Percentiles rank a stretch among this genome's conserved stretches.
These are phyloP conservation scores for Dicrostonyx torquatus DNA, from an alignment of 2,797 vertebrate genomes.

Conservation along the genomic window DNA sequence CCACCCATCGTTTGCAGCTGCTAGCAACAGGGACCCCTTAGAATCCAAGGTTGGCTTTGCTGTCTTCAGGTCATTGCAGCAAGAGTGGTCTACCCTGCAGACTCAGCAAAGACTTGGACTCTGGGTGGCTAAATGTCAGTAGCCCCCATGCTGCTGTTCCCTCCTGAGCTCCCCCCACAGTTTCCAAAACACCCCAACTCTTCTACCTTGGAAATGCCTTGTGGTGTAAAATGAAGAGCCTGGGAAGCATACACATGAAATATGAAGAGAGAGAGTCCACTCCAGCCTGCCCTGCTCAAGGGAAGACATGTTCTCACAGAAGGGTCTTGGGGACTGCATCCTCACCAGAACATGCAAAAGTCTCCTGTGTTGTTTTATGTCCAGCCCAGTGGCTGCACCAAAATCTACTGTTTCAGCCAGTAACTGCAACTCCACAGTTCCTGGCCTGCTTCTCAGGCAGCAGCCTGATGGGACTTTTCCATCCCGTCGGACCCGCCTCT, in stretches of 20 bases:
- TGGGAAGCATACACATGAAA: neutral
- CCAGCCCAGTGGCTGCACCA: neutral
- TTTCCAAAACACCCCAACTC: too few species aligned
- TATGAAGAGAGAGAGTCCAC: too few species aligned
- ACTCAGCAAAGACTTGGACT: neutral
- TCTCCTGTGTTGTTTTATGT: neutral
- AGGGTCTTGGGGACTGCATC: neutral
- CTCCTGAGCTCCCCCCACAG: neutral
- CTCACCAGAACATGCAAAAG: neutral
- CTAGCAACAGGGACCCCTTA: neutral
- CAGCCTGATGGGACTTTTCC: too few species aligned
- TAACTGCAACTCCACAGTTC: neutral
- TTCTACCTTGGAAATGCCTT: neutral
- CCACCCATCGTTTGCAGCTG: neutral
- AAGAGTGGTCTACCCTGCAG: neutral
- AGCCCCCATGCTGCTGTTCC: neutral
- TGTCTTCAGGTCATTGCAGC: neutral
- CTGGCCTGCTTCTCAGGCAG: neutral
- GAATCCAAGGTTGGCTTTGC: neutral
- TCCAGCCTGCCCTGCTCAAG: neutral
- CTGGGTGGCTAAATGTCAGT: neutral
- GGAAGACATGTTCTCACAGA: neutral
- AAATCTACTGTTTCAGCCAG: neutral
- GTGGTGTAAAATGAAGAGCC: neutral
- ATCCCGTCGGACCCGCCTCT: rapidly evolving